Evolutionary conservation across 2,113 vertebrate species (phyloP).

Genomic region (Talpa occidentalis): DNA sequence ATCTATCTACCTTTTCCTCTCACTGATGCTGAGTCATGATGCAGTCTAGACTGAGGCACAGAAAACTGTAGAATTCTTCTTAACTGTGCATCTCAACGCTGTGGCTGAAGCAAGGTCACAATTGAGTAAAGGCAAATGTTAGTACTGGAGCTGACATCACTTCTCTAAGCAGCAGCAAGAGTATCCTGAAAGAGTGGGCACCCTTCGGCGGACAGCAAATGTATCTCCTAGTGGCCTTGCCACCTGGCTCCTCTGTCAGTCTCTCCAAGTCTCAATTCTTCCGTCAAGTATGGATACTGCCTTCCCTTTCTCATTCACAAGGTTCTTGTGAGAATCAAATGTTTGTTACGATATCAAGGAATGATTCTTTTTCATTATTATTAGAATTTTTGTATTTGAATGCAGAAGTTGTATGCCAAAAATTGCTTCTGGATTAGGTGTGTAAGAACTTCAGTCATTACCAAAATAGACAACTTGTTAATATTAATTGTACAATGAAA

Average conservation of each 20-base stretch:
- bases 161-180: background rate
- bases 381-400: background rate
- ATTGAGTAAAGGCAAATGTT: background rate
- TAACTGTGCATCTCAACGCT: accelerated
- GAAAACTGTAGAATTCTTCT: background rate
- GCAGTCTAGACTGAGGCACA: background rate
- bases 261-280: background rate
- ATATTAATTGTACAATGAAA: background rate
- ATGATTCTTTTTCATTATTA: background rate
- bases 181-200: too few relatives aligned
- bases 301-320: background rate
- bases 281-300: background rate
- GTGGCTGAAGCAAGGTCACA: background rate
- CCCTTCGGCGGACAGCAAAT: background rate
- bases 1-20: background rate
- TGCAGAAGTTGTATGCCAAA: background rate
- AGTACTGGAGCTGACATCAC: background rate
- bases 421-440: background rate
- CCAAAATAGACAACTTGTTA: background rate
- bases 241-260: background rate
- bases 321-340: background rate
- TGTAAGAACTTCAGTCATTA: background rate
- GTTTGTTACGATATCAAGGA: background rate
- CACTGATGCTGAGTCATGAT: slow-evolving; percentile 63
- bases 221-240: accelerated